Evolutionary conservation across 2,888 invertebrate genomes (phyloP).

Genomic region (Chalcis sispes): DNA sequence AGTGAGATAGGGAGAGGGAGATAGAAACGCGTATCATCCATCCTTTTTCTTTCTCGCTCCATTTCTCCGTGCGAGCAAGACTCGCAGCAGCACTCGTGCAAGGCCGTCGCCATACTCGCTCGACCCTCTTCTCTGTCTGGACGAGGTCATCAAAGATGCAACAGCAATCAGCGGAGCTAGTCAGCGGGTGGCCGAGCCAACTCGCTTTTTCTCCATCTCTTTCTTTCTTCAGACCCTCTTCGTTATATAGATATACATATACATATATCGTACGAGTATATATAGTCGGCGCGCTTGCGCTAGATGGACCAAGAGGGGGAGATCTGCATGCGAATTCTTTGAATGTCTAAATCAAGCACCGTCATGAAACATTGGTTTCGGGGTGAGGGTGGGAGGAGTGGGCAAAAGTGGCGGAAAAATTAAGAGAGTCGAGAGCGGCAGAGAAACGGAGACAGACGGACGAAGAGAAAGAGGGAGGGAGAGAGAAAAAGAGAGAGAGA

Average conservation of each 20-base stretch:
- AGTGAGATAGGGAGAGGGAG: too few relatives aligned
- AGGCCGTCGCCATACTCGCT: conserved; percentile 33
- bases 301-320: conserved; percentile 58
- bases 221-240: not conserved
- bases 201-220: conserved; percentile 32
- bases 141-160: conserved; percentile 76
- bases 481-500: not conserved
- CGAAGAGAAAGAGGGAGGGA: not conserved
- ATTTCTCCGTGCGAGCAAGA: conserved; percentile 52
- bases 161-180: conserved; percentile 75
- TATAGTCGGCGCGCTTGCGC: too few relatives aligned
- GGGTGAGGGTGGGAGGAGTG: not conserved
- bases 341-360: conserved; percentile 71
- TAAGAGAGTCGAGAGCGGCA: conserved; percentile 25
- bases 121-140: conserved; percentile 68
- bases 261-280: not conserved
- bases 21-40: conserved; percentile 16
- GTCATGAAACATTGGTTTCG: conserved; percentile 60
- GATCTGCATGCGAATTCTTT: conserved; percentile 70
- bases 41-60: conserved; percentile 53
- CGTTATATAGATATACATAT: not conserved
- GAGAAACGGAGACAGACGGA: conserved; percentile 7
- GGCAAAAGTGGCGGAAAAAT: conserved; percentile 42
- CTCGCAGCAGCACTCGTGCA: conserved; percentile 28
- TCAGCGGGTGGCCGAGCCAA: conserved; percentile 70